Evolutionary conservation across 2,797 vertebrate species (phyloP).

Genomic region (Cyprinodon diabolis): DNA sequence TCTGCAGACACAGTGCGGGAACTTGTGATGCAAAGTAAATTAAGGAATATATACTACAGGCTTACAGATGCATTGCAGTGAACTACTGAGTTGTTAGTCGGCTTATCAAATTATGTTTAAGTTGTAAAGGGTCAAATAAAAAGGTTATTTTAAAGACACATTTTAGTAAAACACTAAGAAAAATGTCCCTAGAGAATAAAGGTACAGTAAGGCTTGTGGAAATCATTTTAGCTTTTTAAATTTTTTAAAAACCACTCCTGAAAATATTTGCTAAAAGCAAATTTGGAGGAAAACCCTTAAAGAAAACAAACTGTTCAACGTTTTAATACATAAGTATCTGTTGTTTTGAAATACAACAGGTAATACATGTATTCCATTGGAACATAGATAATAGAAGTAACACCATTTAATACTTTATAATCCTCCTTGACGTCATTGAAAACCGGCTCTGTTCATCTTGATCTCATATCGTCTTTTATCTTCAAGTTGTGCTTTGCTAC

Average conservation of each 20-base stretch:
- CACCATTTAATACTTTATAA: slow-evolving; percentile 6
- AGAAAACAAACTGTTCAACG: not conserved
- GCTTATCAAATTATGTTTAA: no score
- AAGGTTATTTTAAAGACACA: no score
- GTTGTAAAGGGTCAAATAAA: no score
- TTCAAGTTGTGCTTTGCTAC: slow-evolving; percentile 8
- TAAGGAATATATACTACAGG: no score
- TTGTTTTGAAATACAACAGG: slow-evolving; percentile 4
- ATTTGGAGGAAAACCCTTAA: not conserved
- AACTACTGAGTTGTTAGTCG: no score
- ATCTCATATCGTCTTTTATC: slow-evolving; percentile 40
- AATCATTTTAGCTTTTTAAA: not conserved
- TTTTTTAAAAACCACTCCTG: not conserved
- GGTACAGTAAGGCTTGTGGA: not conserved
- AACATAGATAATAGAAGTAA: slow-evolving; percentile 15
- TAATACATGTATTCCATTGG: not conserved
- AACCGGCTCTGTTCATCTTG: slow-evolving; percentile 31
- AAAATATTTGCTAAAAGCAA: not conserved
- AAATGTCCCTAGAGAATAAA: slow-evolving; percentile 13
- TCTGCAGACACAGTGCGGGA: no score
- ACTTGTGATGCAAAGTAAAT: no score
- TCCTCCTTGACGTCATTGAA: slow-evolving; percentile 34
- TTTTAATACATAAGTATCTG: no score
- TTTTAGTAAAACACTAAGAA: no score
- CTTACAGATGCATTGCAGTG: no score